Conservation (phyloP, 2,113 vertebrate species). For the Rhodinocichla rosea region DNA sequence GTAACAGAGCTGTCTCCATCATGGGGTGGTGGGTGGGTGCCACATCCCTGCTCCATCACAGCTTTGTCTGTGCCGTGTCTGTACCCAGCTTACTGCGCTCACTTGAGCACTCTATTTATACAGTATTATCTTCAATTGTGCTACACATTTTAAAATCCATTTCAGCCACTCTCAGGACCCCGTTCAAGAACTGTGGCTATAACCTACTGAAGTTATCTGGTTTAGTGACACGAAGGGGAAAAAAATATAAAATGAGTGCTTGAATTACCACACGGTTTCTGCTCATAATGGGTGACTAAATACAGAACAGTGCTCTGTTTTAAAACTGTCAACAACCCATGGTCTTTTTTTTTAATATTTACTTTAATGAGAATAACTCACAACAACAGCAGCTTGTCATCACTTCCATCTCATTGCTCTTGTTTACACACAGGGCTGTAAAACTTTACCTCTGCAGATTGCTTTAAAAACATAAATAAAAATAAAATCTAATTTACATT, state of each 20-base stretch:
- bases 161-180: not conserved
- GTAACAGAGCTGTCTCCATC: fast-evolving
- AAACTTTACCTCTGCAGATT: constrained; percentile 67
- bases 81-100: not conserved
- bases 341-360: constrained; percentile 24
- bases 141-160: not conserved
- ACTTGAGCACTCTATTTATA: not conserved
- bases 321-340: constrained; percentile 3
- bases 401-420: constrained; percentile 58
- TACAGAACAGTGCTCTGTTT: not conserved
- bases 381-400: constrained; percentile 26
- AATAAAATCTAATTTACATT: constrained; percentile 80
- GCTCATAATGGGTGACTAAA: not conserved
- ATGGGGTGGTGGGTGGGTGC: fast-evolving
- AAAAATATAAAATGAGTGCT: not conserved
- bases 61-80: not conserved
- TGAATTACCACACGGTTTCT: not conserved
- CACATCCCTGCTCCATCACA: not conserved
- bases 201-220: not conserved
- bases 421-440: constrained; percentile 70
- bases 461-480: constrained; percentile 73
- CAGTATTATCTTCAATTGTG: not conserved
- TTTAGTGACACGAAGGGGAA: fast-evolving
- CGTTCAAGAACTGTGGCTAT: not conserved
- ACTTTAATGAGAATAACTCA: constrained; percentile 63